These are phyloP conservation scores for Manis javanica DNA, from an alignment of 2,797 vertebrate species.

Conservation along the genomic window DNA sequence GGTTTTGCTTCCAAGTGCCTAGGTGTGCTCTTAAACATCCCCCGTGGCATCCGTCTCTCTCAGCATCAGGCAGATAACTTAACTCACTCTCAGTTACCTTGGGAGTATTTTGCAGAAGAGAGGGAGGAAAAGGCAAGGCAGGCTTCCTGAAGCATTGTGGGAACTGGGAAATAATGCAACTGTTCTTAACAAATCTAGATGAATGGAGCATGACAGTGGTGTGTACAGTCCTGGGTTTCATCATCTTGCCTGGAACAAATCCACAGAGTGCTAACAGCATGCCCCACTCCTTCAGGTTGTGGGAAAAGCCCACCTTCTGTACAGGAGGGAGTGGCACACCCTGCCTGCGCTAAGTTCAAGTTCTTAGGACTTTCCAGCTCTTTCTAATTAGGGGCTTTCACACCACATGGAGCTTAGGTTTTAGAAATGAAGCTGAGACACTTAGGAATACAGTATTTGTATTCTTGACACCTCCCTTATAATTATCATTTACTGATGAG, in stretches of 20 bases:
- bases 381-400: neutral
- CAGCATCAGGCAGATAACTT: neutral
- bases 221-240: slow-evolving; percentile 47
- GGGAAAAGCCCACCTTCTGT: slow-evolving; percentile 69
- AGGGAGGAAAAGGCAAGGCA: neutral
- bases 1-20: neutral
- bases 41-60: neutral
- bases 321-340: slow-evolving; percentile 68
- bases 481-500: slow-evolving; percentile 50
- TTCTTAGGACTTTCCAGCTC: neutral
- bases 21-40: neutral
- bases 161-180: neutral
- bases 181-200: slow-evolving; percentile 69
- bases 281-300: slow-evolving; percentile 64
- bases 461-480: slow-evolving; percentile 37
- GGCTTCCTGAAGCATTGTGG: neutral
- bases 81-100: neutral
- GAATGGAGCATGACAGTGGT: slow-evolving; percentile 71
- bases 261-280: slow-evolving; percentile 54
- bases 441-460: slow-evolving; percentile 22
- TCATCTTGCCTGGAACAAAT: slow-evolving; percentile 72
- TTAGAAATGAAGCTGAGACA: slow-evolving; percentile 41
- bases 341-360: neutral
- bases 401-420: neutral
- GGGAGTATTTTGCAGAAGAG: neutral